A percentile compares a stretch with the other conserved stretches of the same genome.
Conservation (phyloP, 2,888 invertebrate species). For the Hymenopus coronatus region DNA sequence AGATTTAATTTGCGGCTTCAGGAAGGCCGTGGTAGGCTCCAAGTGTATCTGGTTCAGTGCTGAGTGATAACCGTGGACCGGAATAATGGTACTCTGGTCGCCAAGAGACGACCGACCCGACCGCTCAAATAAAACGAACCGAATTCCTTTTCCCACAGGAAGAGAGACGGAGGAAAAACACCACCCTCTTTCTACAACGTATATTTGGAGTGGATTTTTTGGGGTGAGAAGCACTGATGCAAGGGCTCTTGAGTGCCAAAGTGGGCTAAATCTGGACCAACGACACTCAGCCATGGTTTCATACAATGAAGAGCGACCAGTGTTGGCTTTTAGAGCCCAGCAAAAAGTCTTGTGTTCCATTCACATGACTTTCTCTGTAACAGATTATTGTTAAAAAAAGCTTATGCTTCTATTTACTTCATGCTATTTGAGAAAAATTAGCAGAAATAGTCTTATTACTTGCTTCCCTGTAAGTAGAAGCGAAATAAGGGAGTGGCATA, state of each 20-base stretch:
- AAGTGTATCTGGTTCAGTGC: neutral
- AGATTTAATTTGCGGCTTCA: neutral
- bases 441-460: no score
- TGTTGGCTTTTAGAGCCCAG: no score
- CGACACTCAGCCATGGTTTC: no score
- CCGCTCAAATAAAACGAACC: constrained; percentile 6
- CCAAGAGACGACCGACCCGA: neutral
- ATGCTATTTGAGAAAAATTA: no score
- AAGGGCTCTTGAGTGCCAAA: neutral
- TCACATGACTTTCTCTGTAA: no score
- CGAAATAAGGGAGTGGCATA: no score
- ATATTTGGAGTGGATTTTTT: neutral
- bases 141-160: neutral
- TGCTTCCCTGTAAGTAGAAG: no score
- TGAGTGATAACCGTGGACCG: neutral
- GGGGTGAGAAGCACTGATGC: neutral
- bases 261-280: neutral
- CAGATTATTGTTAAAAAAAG: no score
- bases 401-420: no score
- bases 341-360: no score
- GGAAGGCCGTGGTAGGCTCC: neutral
- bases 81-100: neutral
- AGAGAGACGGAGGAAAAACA: neutral
- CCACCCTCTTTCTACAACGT: neutral
- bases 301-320: no score